Evolutionary conservation across 2,797 vertebrate species (phyloP), one percentile per base, ranked within the genome.

Genomic region (Kryptopterus vitreolus): DNA sequence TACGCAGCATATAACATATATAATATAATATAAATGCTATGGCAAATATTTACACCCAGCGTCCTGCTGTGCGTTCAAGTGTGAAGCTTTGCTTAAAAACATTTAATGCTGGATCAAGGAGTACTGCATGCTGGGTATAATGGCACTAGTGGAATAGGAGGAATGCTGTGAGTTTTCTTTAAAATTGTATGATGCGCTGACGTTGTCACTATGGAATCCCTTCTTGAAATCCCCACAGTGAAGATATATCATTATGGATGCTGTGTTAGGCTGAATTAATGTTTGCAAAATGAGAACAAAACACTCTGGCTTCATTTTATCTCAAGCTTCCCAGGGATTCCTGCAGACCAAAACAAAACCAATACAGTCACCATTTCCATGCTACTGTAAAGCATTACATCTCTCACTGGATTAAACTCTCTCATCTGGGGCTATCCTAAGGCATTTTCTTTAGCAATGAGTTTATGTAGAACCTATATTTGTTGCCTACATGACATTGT

Each of bases 101-200:
- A 57, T 66, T 63, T 26, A n/a, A 55, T 33, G 16, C 53, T 58
- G 29, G 26, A 53, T 69, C 70, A 35, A 81, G 70, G 58, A 61
- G 24, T 35, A 8, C n/a, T 38, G 73, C 43, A 38, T 70, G 62
- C 71, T 76, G 72, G 53, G 79, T n/a, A 52, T 81, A 76, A 81
- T 76, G 55, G 38, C 53, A 76, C 31, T 70, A 33, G 35, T 61
- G 31, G 48, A n/a, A n/a, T 24, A 66, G 33, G 22, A 69, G 55
- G n/a, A 50, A 58, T 12, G 26, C 20, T n/a, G 62, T 31, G 50
- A 52, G 15, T 48, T 57, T 63, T 57, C 62, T 68, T 50, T 58
- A 57, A 80, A 50, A 50, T 43, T 81, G n/a, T 69, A 59, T 43
- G 43, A 59, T 31, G 72, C 20, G 6, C 7, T 76, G 12, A 10